Evolutionary conservation across 1,140 invertebrate species (phyloP).

Genomic region (Macrosteles quadrilineatus): DNA sequence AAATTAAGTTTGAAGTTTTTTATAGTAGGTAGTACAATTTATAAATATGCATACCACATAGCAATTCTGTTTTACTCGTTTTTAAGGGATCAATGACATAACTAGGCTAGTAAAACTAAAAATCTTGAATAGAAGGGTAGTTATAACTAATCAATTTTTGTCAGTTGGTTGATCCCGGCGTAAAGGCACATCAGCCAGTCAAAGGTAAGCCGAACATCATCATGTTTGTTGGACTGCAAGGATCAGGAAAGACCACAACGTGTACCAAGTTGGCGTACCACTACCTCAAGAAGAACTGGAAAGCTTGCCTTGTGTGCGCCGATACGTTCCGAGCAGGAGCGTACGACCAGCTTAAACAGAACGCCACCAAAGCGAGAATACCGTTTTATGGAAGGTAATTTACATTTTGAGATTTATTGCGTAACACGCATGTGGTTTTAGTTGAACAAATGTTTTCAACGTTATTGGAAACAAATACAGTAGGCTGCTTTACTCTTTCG

Average conservation of each 20-base stretch:
- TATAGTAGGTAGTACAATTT: no score
- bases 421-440: no score
- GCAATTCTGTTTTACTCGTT: no score
- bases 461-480: no score
- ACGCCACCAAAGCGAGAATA: conserved; percentile 99
- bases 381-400: conserved; percentile 98
- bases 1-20: no score
- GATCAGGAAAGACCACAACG: conserved; percentile 99
- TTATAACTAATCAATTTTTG: no score
- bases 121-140: no score
- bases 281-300: conserved; percentile 99
- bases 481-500: no score
- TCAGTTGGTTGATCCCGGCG: conserved; percentile 96
- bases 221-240: conserved; percentile 99
- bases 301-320: conserved; percentile 97
- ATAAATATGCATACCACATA: no score
- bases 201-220: conserved; percentile 97
- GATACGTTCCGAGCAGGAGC: conserved; percentile 99
- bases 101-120: no score
- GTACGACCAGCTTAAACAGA: conserved; percentile 99
- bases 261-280: conserved; percentile 99
- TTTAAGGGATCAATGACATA: no score
- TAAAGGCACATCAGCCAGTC: conserved; percentile 94
- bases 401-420: conserved; percentile 19
- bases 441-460: no score